Base-by-base conservation (phyloP, 2,797 vertebrate genomes). In the Leucoraja ocellata region DNA sequence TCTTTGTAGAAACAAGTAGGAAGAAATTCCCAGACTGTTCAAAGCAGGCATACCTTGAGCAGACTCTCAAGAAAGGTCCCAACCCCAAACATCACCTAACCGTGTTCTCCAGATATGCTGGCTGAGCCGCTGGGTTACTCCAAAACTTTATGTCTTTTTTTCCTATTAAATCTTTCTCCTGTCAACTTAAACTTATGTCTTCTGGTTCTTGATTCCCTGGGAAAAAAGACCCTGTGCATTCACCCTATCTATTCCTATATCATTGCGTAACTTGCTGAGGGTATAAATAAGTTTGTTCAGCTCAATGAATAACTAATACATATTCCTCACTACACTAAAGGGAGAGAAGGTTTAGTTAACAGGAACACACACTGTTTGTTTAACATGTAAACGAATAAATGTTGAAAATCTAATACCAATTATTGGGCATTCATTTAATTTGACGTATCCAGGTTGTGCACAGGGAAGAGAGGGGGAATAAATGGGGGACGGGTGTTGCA, bases 341-440 rank as follows among this genome's bases (percentile, higher is more conserved):
- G 58, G 58, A 61, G 63, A 6, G 58, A 54, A 54, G 5, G 5
- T 54, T 54, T 36, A 68, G 63, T 88, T 36, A 21, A 18, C n/a
- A 32, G 84, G n/a, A 88, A 61, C 16, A 4, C n/a, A n/a, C 54
- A 83, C 23, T 25, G 23, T 84, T 46, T 84, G 81, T 88, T 88
- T 46, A 68, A 8, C n/a, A 36, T 88, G 63, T 32, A 68, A 88
- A 88, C 32, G 13, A 65, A 88, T 65, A 88, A 68, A 88, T 68
- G 65, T 88, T 36, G 84, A 68, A 88, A 68, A 88, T 68, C 16
- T 18, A 88, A 88, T 65, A 32, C n/a, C 84, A 88, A 68, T 88
- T 68, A 88, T 68, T 63, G 68, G n/a, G 63, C 84, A 88, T 68
- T 65, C n/a, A 36, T 88, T 88, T 68, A 88, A 88, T 36, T 88